Base-by-base conservation (phyloP, 2,888 invertebrate species). In the Dolichopus griseipennis region DNA sequence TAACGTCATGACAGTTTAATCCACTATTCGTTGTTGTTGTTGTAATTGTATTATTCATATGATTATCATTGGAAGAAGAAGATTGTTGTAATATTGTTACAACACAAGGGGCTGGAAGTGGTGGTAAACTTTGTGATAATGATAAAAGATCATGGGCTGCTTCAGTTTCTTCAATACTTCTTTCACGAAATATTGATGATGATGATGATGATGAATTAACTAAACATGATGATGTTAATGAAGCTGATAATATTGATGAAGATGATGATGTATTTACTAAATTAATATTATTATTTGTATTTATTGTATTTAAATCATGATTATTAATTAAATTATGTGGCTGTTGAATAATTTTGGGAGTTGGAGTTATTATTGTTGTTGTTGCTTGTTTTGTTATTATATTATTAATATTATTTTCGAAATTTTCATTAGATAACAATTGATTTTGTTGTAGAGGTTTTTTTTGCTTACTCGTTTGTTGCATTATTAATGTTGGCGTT, bases 131-230 rank as follows among this genome's bases (percentile, higher is more conserved):
- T 74, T 91, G 89, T 2, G 91, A 90, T 52, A 91, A 82, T 65
- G 90, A 91, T 37, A 91, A 83, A 71, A 90, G 83, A 78, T 91
- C 93, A 78, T 92, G 93, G 1, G 94, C 94, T 43, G 93, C 93
- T 82, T 93, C 93, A 12, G 92, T 93, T 81, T 94, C 94, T 76
- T 92, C 93, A 34, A 90, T 87, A 73, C 88, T 88, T 67, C 88
- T 85, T 76, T 84, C 84, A n/a, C 82, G 83, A 70, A 78, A 80
- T 9, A 75, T 52, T 20, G 71, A 63, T 12, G 52, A 52, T 15
- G 43, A 43, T 15, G 43, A 9, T 3, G 43, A 4, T 52, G 52
- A 18, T 52, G 52, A 18, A 18, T 9, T 6, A 12, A 18, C 6
- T 18, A 15, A 18, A 18, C 2, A 52, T n/a, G 52, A 18, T 52